These are phyloP conservation scores for Phylloscopus trochiloides DNA, from an alignment of 2,113 vertebrate species.

Conservation along the genomic window DNA sequence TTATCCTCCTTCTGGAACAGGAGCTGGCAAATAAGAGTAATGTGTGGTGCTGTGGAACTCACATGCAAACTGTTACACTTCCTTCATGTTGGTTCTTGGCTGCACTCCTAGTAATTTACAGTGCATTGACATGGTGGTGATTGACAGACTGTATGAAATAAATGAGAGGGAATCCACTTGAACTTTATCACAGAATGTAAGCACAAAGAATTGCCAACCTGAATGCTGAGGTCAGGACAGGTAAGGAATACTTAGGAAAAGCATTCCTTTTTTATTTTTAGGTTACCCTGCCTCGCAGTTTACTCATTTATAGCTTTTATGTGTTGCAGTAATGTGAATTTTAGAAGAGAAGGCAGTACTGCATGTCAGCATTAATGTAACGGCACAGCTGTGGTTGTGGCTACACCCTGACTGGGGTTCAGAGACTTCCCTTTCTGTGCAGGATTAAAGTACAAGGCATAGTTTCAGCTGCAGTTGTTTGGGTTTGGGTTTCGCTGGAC, in stretches of 20 bases:
- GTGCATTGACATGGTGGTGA: neutral
- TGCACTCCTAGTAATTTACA: neutral
- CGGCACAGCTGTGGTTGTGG: constrained; percentile 64
- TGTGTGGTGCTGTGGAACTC: neutral
- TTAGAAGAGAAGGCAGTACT: neutral
- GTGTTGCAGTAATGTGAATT: neutral
- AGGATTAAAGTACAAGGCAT: constrained; percentile 68
- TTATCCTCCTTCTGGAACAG: neutral
- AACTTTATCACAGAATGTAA: neutral
- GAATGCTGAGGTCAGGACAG: neutral
- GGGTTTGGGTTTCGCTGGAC: constrained; percentile 63
- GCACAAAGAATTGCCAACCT: neutral
- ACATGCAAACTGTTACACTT: neutral
- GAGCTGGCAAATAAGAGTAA: neutral
- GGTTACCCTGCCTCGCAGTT: neutral
- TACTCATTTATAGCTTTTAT: neutral
- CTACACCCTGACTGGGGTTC: constrained; percentile 10
- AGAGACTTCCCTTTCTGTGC: constrained; percentile 39
- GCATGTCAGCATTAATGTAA: neutral
- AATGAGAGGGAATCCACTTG: neutral
- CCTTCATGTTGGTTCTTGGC: neutral
- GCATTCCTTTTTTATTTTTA: neutral
- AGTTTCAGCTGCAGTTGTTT: constrained; percentile 61
- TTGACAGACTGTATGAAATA: neutral
- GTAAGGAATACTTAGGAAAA: neutral